These are phyloP conservation scores for Caranx melampygus DNA, from an alignment of 2,113 vertebrate species.

Conservation along the genomic window DNA sequence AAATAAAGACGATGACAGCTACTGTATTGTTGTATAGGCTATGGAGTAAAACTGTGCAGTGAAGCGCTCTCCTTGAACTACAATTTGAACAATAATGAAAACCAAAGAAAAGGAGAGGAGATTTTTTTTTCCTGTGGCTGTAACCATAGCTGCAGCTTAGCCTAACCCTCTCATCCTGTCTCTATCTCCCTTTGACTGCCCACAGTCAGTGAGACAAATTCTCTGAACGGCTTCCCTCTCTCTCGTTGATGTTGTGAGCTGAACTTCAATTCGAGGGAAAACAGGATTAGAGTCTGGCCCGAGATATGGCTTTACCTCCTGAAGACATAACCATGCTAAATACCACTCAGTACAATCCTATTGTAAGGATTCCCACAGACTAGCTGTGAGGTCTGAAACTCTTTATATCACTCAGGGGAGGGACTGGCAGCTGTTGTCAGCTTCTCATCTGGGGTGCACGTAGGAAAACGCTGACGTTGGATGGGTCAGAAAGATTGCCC, in stretches of 20 bases:
- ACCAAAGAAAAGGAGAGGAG: conserved; percentile 1
- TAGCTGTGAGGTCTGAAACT: conserved; percentile 37
- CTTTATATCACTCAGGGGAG: conserved; percentile 25
- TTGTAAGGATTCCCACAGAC: conserved; percentile 51
- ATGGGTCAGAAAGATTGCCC: conserved; percentile 45
- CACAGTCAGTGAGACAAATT: conserved; percentile 60
- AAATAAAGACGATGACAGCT: conserved; percentile 1
- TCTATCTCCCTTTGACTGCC: conserved; percentile 50
- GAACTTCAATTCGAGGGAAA: conserved; percentile 70
- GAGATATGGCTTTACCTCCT: conserved; percentile 64
- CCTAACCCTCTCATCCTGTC: conserved; percentile 39
- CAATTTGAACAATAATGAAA: conserved; percentile 11
- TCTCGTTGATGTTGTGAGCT: conserved; percentile 46
- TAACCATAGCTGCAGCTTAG: conserved; percentile 41
- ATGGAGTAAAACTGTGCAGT: not conserved
- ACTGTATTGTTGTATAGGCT: conserved; percentile 4
- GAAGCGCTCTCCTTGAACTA: conserved; percentile 15
- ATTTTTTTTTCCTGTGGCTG: conserved; percentile 1
- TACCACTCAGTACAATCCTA: conserved; percentile 55
- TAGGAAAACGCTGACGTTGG: conserved; percentile 36
- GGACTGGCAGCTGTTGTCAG: conserved; percentile 1
- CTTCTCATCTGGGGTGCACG: conserved; percentile 43
- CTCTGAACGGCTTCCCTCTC: conserved; percentile 37
- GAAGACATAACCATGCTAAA: conserved; percentile 67
- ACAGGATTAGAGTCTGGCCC: conserved; percentile 70